Percentiles rank a stretch among this genome's conserved stretches.
Conservation (phyloP, 2,888 invertebrate genomes). For the Cybosia mesomella region DNA sequence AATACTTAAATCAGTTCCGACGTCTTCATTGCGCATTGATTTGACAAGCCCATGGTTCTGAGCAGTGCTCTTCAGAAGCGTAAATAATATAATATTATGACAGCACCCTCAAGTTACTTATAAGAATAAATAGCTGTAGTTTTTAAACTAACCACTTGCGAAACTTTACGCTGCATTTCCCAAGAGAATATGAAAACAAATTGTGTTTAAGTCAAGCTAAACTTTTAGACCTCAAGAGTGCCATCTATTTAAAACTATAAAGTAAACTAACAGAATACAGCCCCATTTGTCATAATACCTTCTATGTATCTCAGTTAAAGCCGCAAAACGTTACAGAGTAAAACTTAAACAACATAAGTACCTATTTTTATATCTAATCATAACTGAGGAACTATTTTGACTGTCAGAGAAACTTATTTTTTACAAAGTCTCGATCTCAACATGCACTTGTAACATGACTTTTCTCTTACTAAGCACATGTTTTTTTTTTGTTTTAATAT, state of each 20-base stretch:
- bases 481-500: no score
- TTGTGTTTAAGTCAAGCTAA: constrained; percentile 36
- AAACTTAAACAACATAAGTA: not conserved
- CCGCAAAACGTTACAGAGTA: not conserved
- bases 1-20: no score
- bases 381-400: no score
- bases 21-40: no score
- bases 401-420: not conserved
- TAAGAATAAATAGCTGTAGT: constrained; percentile 29
- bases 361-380: no score
- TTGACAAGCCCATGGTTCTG: no score
- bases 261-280: constrained; percentile 14
- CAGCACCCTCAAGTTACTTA: not conserved
- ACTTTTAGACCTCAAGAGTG: constrained; percentile 40
- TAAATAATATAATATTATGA: not conserved
- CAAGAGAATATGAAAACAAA: constrained; percentile 32
- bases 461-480: no score
- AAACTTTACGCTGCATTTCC: constrained; percentile 36
- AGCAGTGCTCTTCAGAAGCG: not conserved
- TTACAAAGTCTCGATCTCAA: no score
- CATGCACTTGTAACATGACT: no score
- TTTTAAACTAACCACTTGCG: constrained; percentile 46
- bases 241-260: constrained; percentile 18
- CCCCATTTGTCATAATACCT: constrained; percentile 11
- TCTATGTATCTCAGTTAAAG: not conserved